These are phyloP conservation scores for Crypturellus undulatus DNA, from an alignment of 2,113 vertebrate genomes.

Conservation along the genomic window DNA sequence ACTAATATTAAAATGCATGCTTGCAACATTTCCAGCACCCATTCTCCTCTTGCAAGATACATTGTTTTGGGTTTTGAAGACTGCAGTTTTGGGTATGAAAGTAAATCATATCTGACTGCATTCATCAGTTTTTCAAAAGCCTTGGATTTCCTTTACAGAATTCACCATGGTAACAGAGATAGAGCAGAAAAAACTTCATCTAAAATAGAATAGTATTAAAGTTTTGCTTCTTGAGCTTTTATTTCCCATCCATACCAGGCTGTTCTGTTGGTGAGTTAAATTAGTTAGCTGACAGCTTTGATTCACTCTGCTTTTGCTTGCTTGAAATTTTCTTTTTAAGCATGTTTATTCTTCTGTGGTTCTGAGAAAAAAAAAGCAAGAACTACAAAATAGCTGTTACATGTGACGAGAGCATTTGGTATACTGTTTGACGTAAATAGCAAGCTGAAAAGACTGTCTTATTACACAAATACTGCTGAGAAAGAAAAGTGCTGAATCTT, in stretches of 20 bases:
- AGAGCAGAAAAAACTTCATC: not conserved
- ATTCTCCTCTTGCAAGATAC: not conserved
- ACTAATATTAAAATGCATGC: not conserved
- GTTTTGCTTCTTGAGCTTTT: conserved; percentile 9
- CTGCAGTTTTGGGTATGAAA: not conserved
- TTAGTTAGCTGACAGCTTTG: not conserved
- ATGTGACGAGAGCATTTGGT: not conserved
- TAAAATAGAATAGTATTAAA: not conserved
- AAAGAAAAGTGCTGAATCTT: not conserved
- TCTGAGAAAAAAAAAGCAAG: not conserved
- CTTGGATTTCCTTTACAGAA: conserved; percentile 3
- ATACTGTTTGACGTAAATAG: not conserved
- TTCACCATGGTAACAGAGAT: conserved; percentile 37
- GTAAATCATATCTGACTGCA: not conserved
- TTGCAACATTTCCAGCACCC: not conserved
- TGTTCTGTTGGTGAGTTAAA: not conserved
- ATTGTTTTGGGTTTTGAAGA: conserved; percentile 28
- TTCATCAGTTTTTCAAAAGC: conserved; percentile 23
- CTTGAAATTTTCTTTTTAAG: not conserved
- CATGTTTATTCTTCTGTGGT: not conserved
- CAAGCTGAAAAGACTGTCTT: not conserved
- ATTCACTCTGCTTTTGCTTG: not conserved
- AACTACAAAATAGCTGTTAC: not conserved
- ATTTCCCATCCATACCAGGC: not conserved
- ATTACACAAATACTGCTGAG: not conserved